Base-by-base conservation (phyloP, 1,140 invertebrate genomes). In the Dinoponera quadriceps region DNA sequence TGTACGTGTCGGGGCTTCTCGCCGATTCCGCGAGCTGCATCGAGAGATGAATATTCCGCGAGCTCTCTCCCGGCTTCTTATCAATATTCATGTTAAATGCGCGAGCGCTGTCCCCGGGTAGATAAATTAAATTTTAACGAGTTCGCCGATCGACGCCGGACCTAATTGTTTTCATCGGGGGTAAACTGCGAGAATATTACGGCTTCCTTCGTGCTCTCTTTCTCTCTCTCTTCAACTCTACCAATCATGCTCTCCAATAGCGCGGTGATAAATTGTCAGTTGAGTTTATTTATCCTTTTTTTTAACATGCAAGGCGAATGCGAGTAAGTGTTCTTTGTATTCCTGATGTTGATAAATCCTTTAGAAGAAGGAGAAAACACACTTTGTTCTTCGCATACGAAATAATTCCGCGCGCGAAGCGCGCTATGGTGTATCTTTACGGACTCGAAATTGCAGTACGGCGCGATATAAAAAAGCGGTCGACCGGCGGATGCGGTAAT, bases 31-130 rank as follows among this genome's bases (percentile, higher is more conserved):
- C 51, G 54, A 66, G 66, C 29, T 66, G 62, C 33, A 25, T 48
- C 25, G 48, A 59, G 20, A 80, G 54, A 71, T 80, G 33, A 78
- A 78, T 77, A 77, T 77, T 54, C 55, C 13, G n/a, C n/a, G 48
- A 27, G 29, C 4, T 14, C n/a, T 66, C 60, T 54, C 55, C 13
- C 11, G n/a, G 49, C 18, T 48, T 59, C 13, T 44, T 48, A 38
- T 80, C 33, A 69, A 57, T 57, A 71, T 71, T 71, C 18, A 69
- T 57, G 55, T 71, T 38, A 77, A 54, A 55, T 25, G 14, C 54
- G 20, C 20, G 7, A 74, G 18, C 38, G 1, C 3, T 54, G 22
- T n/a, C 7, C 1, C 20, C 7, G 27, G 54, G 16, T 65, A 25
- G 54, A 63, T 14, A 22, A 18, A 4, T 75, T 20, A 38, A 33